phyloP scores from a whole-genome alignment of 2,797 vertebrate species.

The Melanotaenia pygmaea region DNA sequence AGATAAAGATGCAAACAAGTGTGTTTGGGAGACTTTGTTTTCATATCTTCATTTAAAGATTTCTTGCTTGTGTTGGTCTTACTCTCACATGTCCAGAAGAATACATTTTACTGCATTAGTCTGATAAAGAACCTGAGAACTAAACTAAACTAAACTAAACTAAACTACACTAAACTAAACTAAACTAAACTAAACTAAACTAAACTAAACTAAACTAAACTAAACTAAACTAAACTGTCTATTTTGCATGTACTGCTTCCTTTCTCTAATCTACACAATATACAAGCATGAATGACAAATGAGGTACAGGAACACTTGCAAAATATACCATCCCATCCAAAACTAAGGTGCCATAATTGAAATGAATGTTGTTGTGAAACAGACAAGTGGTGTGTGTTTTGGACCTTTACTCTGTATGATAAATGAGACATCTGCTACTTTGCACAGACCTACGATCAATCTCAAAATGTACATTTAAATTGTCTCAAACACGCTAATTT shows the following conservation, averaged over 20 bases:
- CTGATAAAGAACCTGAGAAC: too few species aligned
- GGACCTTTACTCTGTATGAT: slow-evolving; percentile 44
- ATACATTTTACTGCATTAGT: slow-evolving; percentile 19
- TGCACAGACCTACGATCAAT: not conserved
- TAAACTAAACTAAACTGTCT: too few species aligned
- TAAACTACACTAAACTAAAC: too few species aligned
- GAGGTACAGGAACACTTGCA: too few species aligned
- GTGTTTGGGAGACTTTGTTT: slow-evolving; percentile 8
- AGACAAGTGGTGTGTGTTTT: slow-evolving; percentile 61
- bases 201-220: too few species aligned
- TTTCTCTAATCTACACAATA: too few species aligned
- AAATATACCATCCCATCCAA: too few species aligned
- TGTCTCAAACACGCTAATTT: too few species aligned
- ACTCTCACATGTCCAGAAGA: not conserved
- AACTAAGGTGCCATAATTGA: slow-evolving; percentile 57
- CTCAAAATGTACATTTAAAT: not conserved
- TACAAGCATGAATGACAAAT: too few species aligned
- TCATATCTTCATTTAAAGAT: slow-evolving; percentile 15
- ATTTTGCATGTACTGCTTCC: too few species aligned
- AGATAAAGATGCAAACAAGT: slow-evolving; percentile 15
- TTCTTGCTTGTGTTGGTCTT: not conserved
- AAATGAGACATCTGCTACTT: slow-evolving; percentile 30
- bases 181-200: too few species aligned
- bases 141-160: too few species aligned
- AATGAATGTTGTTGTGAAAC: slow-evolving; percentile 68